Evolutionary conservation across 2,113 vertebrate species (phyloP).

Genomic region (Pseudonaja textilis): DNA sequence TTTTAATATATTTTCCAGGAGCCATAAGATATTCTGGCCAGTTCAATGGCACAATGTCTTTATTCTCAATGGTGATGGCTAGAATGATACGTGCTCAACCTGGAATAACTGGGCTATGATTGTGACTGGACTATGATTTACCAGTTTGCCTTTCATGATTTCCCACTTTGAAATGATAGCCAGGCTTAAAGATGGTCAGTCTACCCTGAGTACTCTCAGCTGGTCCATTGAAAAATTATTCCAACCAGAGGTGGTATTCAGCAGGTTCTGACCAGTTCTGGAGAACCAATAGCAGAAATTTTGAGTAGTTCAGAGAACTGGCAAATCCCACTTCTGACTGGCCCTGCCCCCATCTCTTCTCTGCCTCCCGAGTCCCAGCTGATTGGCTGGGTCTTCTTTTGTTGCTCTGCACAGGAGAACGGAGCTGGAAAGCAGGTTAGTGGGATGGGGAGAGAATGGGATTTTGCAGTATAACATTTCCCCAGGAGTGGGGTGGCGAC

Average conservation of each 20-base stretch:
- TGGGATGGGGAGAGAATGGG: too few species aligned
- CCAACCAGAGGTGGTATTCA: neutral
- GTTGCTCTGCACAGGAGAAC: too few species aligned
- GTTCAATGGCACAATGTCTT: neutral
- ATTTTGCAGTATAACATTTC: too few species aligned
- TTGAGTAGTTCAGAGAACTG: too few species aligned
- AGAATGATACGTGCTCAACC: neutral
- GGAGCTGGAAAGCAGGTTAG: too few species aligned
- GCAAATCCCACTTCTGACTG: too few species aligned
- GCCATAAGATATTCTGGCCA: neutral
- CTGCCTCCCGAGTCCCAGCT: too few species aligned
- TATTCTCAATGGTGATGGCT: neutral
- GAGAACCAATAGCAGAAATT: too few species aligned
- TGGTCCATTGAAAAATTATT: neutral
- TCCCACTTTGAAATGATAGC: neutral
- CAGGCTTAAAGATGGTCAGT: neutral
- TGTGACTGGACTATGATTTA: neutral
- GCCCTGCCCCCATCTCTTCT: too few species aligned
- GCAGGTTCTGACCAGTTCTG: too few species aligned
- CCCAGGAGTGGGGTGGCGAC: too few species aligned
- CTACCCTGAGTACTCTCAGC: neutral
- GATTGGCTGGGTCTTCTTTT: too few species aligned
- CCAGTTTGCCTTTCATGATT: neutral
- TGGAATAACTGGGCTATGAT: neutral
- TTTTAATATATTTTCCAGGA: slow-evolving; percentile 1